Evolutionary conservation across 2,888 invertebrate genomes (phyloP).

Genomic region (Neoascia interrupta): DNA sequence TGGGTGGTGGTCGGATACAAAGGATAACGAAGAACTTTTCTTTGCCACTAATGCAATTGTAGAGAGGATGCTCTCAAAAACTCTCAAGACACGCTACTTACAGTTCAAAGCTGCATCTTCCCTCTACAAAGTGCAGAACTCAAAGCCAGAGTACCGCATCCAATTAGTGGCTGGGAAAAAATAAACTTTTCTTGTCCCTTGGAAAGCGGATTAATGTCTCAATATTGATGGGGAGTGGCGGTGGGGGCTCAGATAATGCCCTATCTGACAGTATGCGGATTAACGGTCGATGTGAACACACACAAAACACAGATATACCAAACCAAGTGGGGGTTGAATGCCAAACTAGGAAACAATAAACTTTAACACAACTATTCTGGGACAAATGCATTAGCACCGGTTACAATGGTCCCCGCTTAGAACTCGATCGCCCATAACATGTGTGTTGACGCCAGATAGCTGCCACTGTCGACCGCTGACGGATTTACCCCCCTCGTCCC

Average conservation of each 20-base stretch:
- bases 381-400: slow-evolving; percentile 64
- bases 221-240: slow-evolving; percentile 52
- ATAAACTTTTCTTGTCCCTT: slow-evolving; percentile 37
- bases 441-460: slow-evolving; percentile 67
- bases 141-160: slow-evolving; percentile 52
- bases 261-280: slow-evolving; percentile 39
- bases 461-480: slow-evolving; percentile 57
- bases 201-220: slow-evolving; percentile 61
- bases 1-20: slow-evolving; percentile 14
- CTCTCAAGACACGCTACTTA: slow-evolving; percentile 33
- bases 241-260: slow-evolving; percentile 47
- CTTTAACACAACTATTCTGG: slow-evolving; percentile 46
- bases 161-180: slow-evolving; percentile 52
- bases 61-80: slow-evolving; percentile 38
- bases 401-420: slow-evolving; percentile 45
- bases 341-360: slow-evolving; percentile 48
- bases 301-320: no score
- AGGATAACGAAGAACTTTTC: slow-evolving; percentile 39
- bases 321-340: neutral
- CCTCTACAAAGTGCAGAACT: slow-evolving; percentile 1
- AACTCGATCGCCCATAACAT: slow-evolving; percentile 43
- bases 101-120: slow-evolving; percentile 17
- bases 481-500: slow-evolving; percentile 22
- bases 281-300: slow-evolving; percentile 27
- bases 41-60: slow-evolving; percentile 47